Evolutionary conservation across 2,888 invertebrate genomes (phyloP).

Genomic region (Eupithecia exiguata): DNA sequence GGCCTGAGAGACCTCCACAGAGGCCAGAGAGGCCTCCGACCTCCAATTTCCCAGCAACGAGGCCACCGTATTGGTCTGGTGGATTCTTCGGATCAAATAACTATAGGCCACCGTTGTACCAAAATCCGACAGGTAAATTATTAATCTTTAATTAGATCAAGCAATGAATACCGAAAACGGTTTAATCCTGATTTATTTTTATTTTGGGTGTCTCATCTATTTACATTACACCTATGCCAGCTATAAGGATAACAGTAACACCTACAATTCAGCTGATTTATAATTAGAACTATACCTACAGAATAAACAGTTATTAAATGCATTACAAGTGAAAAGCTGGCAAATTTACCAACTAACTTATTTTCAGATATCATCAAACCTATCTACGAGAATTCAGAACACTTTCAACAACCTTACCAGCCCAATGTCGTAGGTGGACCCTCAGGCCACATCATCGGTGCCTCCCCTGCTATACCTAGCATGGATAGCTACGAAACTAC

Average conservation of each 20-base stretch:
- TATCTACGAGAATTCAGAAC: slow-evolving; percentile 63
- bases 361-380: slow-evolving; percentile 69
- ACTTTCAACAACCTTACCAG: slow-evolving; percentile 57
- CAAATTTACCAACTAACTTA: not conserved
- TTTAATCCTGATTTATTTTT: no score
- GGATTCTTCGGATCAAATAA: slow-evolving; percentile 66
- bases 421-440: slow-evolving; percentile 69
- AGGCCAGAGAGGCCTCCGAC: slow-evolving; percentile 45
- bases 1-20: slow-evolving; percentile 46
- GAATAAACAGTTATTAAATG: not conserved
- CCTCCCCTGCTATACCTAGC: slow-evolving; percentile 59
- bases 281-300: not conserved
- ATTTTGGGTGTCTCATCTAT: no score
- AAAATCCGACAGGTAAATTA: slow-evolving; percentile 65
- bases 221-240: no score
- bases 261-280: not conserved
- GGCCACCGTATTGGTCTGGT: slow-evolving; percentile 65
- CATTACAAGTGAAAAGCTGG: not conserved
- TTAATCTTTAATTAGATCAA: not conserved
- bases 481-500: slow-evolving; percentile 31
- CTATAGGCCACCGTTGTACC: slow-evolving; percentile 62
- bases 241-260: not conserved
- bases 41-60: slow-evolving; percentile 42
- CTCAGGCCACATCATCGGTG: slow-evolving; percentile 66
- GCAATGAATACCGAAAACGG: not conserved